Percentiles rank a stretch among this genome's conserved stretches.
Evolutionary conservation across 2,113 vertebrate genomes (phyloP).

Genomic region (Anarhynchus alexandrinus): DNA sequence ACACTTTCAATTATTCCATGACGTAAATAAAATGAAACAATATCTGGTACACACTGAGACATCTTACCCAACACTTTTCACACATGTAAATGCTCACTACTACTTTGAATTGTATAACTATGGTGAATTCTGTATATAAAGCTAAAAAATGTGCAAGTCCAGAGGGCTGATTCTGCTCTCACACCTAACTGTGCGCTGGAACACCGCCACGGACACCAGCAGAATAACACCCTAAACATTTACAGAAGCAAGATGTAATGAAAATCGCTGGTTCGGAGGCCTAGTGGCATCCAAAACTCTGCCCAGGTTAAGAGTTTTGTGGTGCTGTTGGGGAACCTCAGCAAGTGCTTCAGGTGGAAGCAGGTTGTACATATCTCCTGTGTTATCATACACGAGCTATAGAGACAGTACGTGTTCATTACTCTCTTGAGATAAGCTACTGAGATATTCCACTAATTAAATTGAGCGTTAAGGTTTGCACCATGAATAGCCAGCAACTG

Average conservation of each 20-base stretch:
- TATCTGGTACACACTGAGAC: background rate
- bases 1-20: background rate
- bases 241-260: background rate
- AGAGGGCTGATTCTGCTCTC: background rate
- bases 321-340: background rate
- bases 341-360: background rate
- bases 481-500: background rate
- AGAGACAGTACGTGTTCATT: background rate
- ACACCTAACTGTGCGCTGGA: background rate
- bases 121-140: background rate
- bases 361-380: rapidly evolving
- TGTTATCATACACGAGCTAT: background rate
- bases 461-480: background rate
- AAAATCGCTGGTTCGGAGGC: background rate
- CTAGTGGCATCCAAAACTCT: background rate
- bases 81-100: background rate
- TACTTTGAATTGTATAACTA: background rate
- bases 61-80: background rate
- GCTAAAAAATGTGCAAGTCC: background rate
- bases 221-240: background rate
- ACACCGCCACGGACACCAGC: rapidly evolving
- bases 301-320: background rate
- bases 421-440: background rate
- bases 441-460: background rate
- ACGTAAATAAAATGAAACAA: background rate